Evolutionary conservation across 37 sponge, comb jelly and placozoan species (phyloP).

Genomic region (Oscarella lobularis): DNA sequence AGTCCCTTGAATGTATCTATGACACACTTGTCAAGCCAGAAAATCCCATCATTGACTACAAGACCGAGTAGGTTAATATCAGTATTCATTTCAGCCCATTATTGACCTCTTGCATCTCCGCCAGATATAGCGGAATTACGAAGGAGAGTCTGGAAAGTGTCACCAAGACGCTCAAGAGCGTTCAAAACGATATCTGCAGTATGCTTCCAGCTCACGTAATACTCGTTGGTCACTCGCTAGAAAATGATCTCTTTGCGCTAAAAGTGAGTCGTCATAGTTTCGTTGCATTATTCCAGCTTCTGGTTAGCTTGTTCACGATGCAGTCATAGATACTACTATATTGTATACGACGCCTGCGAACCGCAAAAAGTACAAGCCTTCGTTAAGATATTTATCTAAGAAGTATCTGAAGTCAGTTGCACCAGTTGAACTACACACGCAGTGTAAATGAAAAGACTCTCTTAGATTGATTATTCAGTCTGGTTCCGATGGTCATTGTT

Average conservation of each 20-base stretch:
- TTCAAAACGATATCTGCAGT: constrained; percentile 37
- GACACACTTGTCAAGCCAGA: constrained; percentile 72
- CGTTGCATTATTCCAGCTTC: not conserved
- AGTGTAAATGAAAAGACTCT: constrained; percentile 18
- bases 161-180: constrained; percentile 56
- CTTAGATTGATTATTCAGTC: constrained; percentile 13
- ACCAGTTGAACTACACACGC: no score
- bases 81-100: no score
- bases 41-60: constrained; percentile 57
- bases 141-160: constrained; percentile 51
- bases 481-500: constrained; percentile 47
- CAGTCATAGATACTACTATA: constrained; percentile 16
- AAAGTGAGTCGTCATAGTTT: constrained; percentile 27
- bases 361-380: constrained; percentile 40
- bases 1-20: constrained; percentile 55
- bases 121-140: constrained; percentile 82
- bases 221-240: constrained; percentile 88
- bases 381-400: constrained; percentile 44
- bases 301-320: constrained; percentile 7
- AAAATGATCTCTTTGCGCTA: constrained; percentile 89
- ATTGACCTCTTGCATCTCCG: no score
- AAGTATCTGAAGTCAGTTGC: constrained; percentile 35
- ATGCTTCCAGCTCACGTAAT: constrained; percentile 60
- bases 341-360: constrained; percentile 8
- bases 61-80: constrained; percentile 27